Evolutionary conservation across 2,113 vertebrate genomes (phyloP).

Genomic region (Caranx melampygus): DNA sequence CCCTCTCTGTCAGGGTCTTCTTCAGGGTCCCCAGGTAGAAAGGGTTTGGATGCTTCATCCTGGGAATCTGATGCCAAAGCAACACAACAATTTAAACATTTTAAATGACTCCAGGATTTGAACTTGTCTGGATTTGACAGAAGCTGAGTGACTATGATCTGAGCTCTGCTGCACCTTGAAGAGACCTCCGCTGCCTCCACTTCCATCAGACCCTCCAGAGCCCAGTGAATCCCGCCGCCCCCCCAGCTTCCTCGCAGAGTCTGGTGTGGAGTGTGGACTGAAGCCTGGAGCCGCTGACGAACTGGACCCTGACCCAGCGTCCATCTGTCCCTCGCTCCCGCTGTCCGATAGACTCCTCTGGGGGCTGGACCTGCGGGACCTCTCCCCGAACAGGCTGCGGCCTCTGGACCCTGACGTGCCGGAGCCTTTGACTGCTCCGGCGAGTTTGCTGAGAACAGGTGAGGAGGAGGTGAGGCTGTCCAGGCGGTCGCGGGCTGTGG

Average conservation of each 20-base stretch:
- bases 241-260: slow-evolving; percentile 75
- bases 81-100: background rate
- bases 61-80: slow-evolving; percentile 79
- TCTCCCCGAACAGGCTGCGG: slow-evolving; percentile 86
- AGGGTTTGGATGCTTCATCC: slow-evolving; percentile 90
- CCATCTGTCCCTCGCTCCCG: slow-evolving; percentile 77
- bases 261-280: slow-evolving; percentile 72
- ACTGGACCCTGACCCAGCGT: slow-evolving; percentile 48
- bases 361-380: slow-evolving; percentile 81
- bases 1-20: slow-evolving; percentile 89
- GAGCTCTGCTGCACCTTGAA: slow-evolving; percentile 79
- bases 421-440: slow-evolving; percentile 78
- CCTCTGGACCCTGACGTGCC: slow-evolving; percentile 59
- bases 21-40: slow-evolving; percentile 90
- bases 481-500: slow-evolving; percentile 79
- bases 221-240: slow-evolving; percentile 75
- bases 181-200: slow-evolving; percentile 77
- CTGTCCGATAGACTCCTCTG: slow-evolving; percentile 80
- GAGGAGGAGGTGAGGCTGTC: slow-evolving; percentile 82
- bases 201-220: slow-evolving; percentile 80
- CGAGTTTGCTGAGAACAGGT: slow-evolving; percentile 86
- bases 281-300: slow-evolving; percentile 49
- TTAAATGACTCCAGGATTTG: too few relatives aligned
- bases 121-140: too few relatives aligned
- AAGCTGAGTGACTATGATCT: background rate